Evolutionary conservation across 2,888 invertebrate species (phyloP).

Genomic region (Euplagia quadripunctaria): DNA sequence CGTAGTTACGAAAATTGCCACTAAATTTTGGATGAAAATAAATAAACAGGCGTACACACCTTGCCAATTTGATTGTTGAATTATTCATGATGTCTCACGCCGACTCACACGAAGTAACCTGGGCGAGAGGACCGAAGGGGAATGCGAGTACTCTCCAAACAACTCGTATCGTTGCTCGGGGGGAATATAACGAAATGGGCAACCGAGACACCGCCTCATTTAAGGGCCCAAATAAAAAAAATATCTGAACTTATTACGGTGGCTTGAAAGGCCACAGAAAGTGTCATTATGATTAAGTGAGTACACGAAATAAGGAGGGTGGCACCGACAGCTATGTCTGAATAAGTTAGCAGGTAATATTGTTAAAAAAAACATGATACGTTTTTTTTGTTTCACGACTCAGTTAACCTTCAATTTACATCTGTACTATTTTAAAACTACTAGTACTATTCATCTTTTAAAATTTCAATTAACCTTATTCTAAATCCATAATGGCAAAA

Average conservation of each 20-base stretch:
- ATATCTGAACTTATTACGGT: slow-evolving; percentile 64
- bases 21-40: slow-evolving; percentile 79
- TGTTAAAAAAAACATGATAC: not conserved
- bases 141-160: slow-evolving; percentile 67
- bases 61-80: slow-evolving; percentile 85
- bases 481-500: not conserved
- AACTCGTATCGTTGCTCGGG: slow-evolving; percentile 67
- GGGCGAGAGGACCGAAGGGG: slow-evolving; percentile 58
- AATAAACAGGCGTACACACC: slow-evolving; percentile 82
- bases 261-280: slow-evolving; percentile 54
- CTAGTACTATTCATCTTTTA: too few species aligned
- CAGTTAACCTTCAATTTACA: not conserved
- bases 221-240: slow-evolving; percentile 70
- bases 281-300: slow-evolving; percentile 63
- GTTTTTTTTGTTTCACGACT: not conserved
- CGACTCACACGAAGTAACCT: slow-evolving; percentile 67
- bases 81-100: slow-evolving; percentile 83
- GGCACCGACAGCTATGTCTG: slow-evolving; percentile 28
- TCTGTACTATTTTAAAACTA: not conserved
- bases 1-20: slow-evolving; percentile 73
- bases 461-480: not conserved
- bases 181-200: slow-evolving; percentile 77
- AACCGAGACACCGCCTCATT: slow-evolving; percentile 71
- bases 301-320: slow-evolving; percentile 51
- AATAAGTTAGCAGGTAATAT: slow-evolving; percentile 26